A percentile compares a stretch with the other conserved stretches of the same genome.
Conservation (phyloP, 2,888 invertebrate genomes). For the Drosophila maculinotata region DNA sequence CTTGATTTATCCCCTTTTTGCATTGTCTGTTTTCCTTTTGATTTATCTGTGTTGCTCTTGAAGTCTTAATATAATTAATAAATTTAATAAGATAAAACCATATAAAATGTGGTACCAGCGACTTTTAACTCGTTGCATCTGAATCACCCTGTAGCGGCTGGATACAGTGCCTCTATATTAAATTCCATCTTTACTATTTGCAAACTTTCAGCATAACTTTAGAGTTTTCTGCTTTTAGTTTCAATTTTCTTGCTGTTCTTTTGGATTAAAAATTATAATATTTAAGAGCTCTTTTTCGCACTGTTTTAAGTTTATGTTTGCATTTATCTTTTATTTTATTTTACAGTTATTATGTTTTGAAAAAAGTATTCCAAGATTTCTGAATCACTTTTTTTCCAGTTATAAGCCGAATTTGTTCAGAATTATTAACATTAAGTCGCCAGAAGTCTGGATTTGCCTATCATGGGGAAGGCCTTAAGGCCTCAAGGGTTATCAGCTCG, state of each 20-base stretch:
- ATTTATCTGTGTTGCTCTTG: too few relatives aligned
- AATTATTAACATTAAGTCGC: neutral
- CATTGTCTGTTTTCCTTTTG: too few relatives aligned
- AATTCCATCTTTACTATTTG: neutral
- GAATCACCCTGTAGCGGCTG: conserved; percentile 3
- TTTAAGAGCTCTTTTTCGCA: neutral
- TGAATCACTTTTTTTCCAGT: neutral
- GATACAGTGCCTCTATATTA: neutral
- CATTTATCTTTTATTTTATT: neutral
- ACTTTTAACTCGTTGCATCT: neutral
- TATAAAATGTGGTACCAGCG: too few relatives aligned
- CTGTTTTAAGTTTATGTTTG: conserved; percentile 5
- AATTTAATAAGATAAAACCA: too few relatives aligned
- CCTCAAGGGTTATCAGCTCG: conserved; percentile 35
- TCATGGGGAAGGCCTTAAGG: conserved; percentile 13
- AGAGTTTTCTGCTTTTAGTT: neutral
- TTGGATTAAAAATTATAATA: conserved; percentile 1
- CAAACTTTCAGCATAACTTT: conserved; percentile 2
- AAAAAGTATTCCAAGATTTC: neutral
- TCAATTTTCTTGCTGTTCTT: conserved; percentile 7
- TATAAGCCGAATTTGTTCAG: neutral
- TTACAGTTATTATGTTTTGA: too few relatives aligned
- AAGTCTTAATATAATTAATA: too few relatives aligned
- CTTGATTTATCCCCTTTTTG: conserved; percentile 26
- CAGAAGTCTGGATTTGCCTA: neutral